Base-by-base conservation (phyloP, 2,888 invertebrate genomes). In the Eremobia ochroleuca region DNA sequence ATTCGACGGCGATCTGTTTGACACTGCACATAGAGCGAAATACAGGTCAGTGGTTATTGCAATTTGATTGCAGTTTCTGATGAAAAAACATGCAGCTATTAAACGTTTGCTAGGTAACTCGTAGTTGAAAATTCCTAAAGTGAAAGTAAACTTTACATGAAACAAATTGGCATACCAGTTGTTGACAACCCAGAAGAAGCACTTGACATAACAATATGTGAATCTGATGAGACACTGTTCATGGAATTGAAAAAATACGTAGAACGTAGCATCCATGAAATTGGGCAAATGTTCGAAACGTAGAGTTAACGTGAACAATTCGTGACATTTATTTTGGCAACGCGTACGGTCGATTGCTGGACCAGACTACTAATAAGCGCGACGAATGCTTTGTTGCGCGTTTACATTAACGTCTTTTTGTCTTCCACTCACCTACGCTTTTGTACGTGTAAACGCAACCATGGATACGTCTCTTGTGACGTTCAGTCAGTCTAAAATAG, bases 1-100 rank as follows among this genome's bases (percentile, higher is more conserved):
- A 85, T 98, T 98, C 94, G 98, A 98, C 84, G 98, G 98, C 72
- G 97, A 97, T 80, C 97, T 98, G 82, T 98, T 97, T 94, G 97
- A 98, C 90, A 97, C 97, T 84, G 97, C 98, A 82, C 97, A 97
- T 92, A 96, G 95, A 92, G 96, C 96, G 73, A 97, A 96, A 92
- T 96, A 96, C 93, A 96, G 96, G 96, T 96, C 64, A 90, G 85
- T 87, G 66, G 28, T 34, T 71, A 62, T 66, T 87, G 90, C 21
- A 11, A 43, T 58, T 55, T 55, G 46, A 59, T 66, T 76, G 52
- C 61, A 59, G 9, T 68, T 75, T 80, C 83, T 18, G 67, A 74
- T 73, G 82, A 65, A 73, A 80, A 46, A 67, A 40, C 52, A 43
- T 52, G n/a, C n/a, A 43, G 49, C 62, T 55, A 40, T 65, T 37